phyloP scores from a whole-genome alignment of 2,888 invertebrate species.

The Mycalesis mineus region DNA sequence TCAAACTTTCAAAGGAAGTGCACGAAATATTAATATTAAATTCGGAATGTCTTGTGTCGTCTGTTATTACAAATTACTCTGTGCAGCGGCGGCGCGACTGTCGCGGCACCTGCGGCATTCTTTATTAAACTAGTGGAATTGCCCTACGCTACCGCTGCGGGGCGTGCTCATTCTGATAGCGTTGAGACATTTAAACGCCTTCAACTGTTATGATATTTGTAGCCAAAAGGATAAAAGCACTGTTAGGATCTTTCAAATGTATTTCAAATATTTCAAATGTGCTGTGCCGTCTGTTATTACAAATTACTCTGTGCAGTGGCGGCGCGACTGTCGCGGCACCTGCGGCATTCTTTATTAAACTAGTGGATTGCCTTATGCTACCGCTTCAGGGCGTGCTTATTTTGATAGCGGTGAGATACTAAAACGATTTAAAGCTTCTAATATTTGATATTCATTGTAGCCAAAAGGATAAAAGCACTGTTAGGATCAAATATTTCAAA shows the following conservation, averaged over 20 bases:
- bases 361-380: conserved; percentile 23
- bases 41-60: conserved; percentile 6
- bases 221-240: too few relatives aligned
- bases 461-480: too few relatives aligned
- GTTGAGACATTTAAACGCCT: background rate
- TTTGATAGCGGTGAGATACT: background rate
- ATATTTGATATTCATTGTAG: too few relatives aligned
- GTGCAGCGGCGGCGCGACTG: conserved; percentile 21
- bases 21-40: conserved; percentile 10
- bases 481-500: too few relatives aligned
- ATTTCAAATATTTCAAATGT: conserved; percentile 6
- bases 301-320: conserved; percentile 11
- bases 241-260: too few relatives aligned
- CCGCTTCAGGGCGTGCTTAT: background rate
- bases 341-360: conserved; percentile 31
- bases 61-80: conserved; percentile 12
- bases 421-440: too few relatives aligned
- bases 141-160: conserved; percentile 10
- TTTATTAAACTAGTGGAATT: conserved; percentile 32
- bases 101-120: conserved; percentile 28
- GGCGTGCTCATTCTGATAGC: conserved; percentile 6
- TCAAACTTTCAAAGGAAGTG: background rate
- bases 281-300: conserved; percentile 5
- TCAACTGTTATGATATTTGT: too few relatives aligned
- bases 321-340: conserved; percentile 26